These are phyloP conservation scores for Sinocyclocheilus maitianheensis DNA, from an alignment of 2,113 vertebrate species.

Conservation along the genomic window DNA sequence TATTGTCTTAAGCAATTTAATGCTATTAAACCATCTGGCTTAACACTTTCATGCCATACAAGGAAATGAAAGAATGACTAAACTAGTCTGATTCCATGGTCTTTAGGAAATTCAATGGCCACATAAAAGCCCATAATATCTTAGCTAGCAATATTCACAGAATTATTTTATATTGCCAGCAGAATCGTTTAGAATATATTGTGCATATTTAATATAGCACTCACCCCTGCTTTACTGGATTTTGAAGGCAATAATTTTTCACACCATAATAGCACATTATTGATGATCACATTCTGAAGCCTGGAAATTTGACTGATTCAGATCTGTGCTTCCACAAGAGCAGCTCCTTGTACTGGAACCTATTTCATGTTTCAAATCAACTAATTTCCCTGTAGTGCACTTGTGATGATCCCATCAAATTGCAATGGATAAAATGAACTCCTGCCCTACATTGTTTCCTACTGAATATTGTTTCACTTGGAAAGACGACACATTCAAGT, in stretches of 20 bases:
- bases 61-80: background rate
- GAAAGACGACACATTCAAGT: background rate
- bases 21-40: background rate
- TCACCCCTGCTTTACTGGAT: conserved; percentile 9
- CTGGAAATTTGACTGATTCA: background rate
- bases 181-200: conserved; percentile 16
- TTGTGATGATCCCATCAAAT: conserved; percentile 8
- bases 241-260: background rate
- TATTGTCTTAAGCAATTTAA: background rate
- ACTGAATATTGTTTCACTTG: background rate
- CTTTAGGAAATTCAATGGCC: background rate
- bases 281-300: background rate
- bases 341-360: background rate
- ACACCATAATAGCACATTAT: conserved; percentile 13
- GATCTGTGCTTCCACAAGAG: background rate
- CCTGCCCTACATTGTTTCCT: conserved; percentile 4
- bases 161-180: background rate
- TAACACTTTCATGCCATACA: background rate
- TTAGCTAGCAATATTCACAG: conserved; percentile 16
- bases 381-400: conserved; percentile 19
- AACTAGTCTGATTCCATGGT: background rate
- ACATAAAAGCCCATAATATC: conserved; percentile 6
- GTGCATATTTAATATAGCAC: background rate
- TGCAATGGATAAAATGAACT: background rate
- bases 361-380: conserved; percentile 7